A percentile compares a stretch with the other conserved stretches of the same genome.
phyloP scores from a whole-genome alignment of 2,888 invertebrate genomes.

The Rhagonycha lutea region DNA sequence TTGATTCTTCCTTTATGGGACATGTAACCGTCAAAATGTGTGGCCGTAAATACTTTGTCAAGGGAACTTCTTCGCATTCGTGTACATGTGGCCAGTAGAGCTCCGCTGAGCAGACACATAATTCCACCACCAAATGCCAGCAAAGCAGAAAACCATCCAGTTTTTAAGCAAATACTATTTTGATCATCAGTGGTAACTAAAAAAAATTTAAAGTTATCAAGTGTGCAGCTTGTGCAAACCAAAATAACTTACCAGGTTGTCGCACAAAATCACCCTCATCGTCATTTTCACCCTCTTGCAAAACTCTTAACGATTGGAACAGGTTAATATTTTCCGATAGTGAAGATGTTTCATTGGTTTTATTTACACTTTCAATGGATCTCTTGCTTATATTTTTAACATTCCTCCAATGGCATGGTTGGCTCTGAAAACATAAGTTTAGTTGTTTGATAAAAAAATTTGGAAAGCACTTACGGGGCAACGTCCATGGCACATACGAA shows the following conservation, averaged over 20 bases:
- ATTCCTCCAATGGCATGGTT: constrained; percentile 92
- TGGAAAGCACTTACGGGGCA: constrained; percentile 75
- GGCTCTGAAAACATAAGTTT: constrained; percentile 65
- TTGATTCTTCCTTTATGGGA: constrained; percentile 54
- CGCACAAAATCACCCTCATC: constrained; percentile 45
- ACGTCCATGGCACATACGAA: constrained; percentile 92
- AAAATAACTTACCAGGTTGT: not conserved
- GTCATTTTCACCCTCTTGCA: constrained; percentile 83
- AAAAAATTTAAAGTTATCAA: constrained; percentile 18
- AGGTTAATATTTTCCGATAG: constrained; percentile 88
- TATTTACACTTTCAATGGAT: constrained; percentile 61
- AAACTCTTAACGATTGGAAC: constrained; percentile 84
- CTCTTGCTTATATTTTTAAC: constrained; percentile 80
- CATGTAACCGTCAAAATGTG: constrained; percentile 55
- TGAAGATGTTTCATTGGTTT: constrained; percentile 51
- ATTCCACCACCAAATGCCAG: constrained; percentile 56
- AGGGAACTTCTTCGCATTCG: constrained; percentile 65
- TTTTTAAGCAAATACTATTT: constrained; percentile 53
- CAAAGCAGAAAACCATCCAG: constrained; percentile 60
- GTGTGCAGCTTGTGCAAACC: not conserved
- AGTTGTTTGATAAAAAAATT: constrained; percentile 5
- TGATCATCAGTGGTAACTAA: constrained; percentile 41
- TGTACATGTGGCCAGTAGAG: constrained; percentile 76
- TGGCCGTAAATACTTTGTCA: constrained; percentile 53
- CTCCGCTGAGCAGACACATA: constrained; percentile 72